Conservation (phyloP, 2,113 vertebrate species). For the Meles meles region DNA sequence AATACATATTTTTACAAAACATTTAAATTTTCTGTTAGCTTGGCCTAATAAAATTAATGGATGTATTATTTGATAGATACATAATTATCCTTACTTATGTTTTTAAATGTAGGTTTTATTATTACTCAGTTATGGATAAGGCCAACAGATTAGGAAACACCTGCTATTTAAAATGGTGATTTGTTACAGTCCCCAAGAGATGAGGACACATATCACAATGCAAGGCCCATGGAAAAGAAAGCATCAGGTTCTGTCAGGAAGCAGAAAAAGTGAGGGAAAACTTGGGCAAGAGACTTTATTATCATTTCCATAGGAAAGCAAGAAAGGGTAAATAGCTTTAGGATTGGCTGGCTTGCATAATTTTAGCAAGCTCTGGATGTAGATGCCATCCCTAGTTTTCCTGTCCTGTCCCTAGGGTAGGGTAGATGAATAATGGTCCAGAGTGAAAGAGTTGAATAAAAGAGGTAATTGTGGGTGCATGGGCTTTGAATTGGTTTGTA, state of each 20-base stretch:
- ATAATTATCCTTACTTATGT: neutral
- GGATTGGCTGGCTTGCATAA: neutral
- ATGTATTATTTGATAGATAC: neutral
- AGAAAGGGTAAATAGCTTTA: neutral
- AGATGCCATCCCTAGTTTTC: neutral
- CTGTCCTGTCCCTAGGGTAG: neutral
- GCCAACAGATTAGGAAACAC: neutral
- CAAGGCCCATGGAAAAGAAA: neutral
- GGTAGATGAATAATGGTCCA: no score
- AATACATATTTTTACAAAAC: neutral
- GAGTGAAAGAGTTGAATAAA: neutral
- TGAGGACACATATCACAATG: fast-evolving
- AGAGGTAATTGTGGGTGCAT: neutral
- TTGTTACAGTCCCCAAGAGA: neutral
- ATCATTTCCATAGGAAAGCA: neutral
- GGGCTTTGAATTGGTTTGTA: neutral
- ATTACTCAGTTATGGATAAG: neutral
- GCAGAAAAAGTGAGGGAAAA: neutral
- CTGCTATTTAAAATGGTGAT: neutral
- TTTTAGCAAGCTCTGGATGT: neutral
- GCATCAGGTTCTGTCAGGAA: fast-evolving
- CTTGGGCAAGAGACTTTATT: neutral
- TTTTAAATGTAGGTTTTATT: neutral
- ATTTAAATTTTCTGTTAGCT: neutral
- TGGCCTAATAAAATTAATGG: neutral